Evolutionary conservation across 2,888 invertebrate species (phyloP).

Genomic region (Chaetogeoica ovagalla): DNA sequence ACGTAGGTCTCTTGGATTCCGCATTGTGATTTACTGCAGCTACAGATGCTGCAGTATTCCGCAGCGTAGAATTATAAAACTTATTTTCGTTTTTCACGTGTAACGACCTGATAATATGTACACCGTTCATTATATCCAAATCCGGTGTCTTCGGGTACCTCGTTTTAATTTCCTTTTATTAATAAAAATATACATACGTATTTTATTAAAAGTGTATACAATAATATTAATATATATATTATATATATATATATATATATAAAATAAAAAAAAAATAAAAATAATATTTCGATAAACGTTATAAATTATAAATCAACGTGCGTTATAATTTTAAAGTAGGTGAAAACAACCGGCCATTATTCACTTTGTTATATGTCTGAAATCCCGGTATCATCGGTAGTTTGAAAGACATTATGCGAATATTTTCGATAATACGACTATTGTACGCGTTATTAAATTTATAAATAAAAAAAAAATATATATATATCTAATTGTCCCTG

Average conservation of each 20-base stretch:
- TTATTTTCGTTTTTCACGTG: constrained; percentile 21
- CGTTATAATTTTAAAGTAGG: too few relatives aligned
- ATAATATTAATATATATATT: too few relatives aligned
- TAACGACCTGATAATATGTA: constrained; percentile 33
- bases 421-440: too few relatives aligned
- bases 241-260: too few relatives aligned
- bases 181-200: neutral
- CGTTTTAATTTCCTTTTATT: constrained; percentile 25
- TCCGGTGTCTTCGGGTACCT: constrained; percentile 36
- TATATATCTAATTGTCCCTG: too few relatives aligned
- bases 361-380: constrained; percentile 20
- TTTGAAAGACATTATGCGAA: constrained; percentile 6
- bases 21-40: too few relatives aligned
- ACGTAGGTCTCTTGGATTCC: constrained; percentile 65
- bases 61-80: neutral
- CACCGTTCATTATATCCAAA: constrained; percentile 33
- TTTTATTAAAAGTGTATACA: too few relatives aligned
- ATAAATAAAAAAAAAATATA: too few relatives aligned
- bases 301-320: too few relatives aligned
- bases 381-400: constrained; percentile 43
- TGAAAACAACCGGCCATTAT: neutral
- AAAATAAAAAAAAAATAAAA: too few relatives aligned
- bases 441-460: too few relatives aligned
- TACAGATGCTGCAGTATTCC: neutral
- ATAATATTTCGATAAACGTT: too few relatives aligned